A percentile compares a stretch with the other conserved stretches of the same genome.
Conservation (phyloP, 2,888 invertebrate genomes). For the Drosophila mercatorum region DNA sequence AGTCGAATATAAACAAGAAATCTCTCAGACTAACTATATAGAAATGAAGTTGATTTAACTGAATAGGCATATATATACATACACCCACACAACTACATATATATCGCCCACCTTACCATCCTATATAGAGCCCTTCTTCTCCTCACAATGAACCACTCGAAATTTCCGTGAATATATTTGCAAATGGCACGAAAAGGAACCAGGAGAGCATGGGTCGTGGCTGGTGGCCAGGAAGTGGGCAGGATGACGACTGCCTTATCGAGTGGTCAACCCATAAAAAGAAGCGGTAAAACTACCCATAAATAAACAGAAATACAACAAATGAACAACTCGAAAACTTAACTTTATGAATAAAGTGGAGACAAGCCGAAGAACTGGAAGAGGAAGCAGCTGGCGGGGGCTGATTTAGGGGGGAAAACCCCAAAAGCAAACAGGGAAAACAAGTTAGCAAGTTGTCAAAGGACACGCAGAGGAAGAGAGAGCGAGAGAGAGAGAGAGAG, state of each 20-base stretch:
- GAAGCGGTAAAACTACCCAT: slow-evolving; percentile 40
- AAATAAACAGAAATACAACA: slow-evolving; percentile 60
- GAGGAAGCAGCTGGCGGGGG: not conserved
- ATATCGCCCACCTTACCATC: too few relatives aligned
- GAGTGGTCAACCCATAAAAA: slow-evolving; percentile 46
- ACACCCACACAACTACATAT: not conserved
- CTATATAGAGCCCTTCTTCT: not conserved
- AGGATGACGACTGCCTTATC: slow-evolving; percentile 35
- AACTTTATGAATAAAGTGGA: slow-evolving; percentile 24
- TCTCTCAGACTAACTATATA: too few relatives aligned
- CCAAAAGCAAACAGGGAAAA: not conserved
- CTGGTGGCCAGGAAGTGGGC: not conserved
- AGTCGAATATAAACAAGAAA: too few relatives aligned
- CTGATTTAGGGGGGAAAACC: slow-evolving; percentile 10
- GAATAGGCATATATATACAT: not conserved
- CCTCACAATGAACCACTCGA: not conserved
- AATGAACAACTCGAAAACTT: slow-evolving; percentile 30
- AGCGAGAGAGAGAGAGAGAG: not conserved
- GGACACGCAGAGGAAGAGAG: not conserved
- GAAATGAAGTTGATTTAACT: too few relatives aligned
- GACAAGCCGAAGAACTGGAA: not conserved
- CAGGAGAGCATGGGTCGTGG: slow-evolving; percentile 7
- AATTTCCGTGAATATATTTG: slow-evolving; percentile 51
- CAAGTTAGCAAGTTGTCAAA: not conserved
- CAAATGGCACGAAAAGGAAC: slow-evolving; percentile 38